Evolutionary conservation across 2,888 invertebrate species (phyloP).

Genomic region (Spicauda simplicius): DNA sequence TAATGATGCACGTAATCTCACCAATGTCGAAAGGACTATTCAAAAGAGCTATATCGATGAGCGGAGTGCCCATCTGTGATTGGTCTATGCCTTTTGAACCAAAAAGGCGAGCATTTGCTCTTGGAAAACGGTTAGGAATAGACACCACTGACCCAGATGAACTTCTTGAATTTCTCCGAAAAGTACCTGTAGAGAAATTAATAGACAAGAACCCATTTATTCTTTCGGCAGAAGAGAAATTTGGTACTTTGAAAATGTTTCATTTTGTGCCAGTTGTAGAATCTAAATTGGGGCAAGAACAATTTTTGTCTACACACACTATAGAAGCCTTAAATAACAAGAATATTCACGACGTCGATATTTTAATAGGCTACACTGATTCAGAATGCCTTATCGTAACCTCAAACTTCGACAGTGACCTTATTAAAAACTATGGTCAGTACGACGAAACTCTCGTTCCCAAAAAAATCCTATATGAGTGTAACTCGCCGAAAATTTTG

Average conservation of each 20-base stretch:
- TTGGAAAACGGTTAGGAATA: conserved; percentile 54
- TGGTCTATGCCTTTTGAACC: conserved; percentile 81
- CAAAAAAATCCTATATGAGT: conserved; percentile 48
- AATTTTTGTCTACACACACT: conserved; percentile 53
- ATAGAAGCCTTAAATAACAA: conserved; percentile 46
- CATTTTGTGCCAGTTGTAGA: conserved; percentile 61
- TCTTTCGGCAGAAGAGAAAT: conserved; percentile 51
- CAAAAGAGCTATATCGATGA: conserved; percentile 85
- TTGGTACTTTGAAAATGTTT: conserved; percentile 51
- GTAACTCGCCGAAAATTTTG: conserved; percentile 44
- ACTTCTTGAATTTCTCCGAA: conserved; percentile 52
- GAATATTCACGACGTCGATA: too few species aligned
- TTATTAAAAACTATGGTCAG: conserved; percentile 44
- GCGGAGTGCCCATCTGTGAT: conserved; percentile 85
- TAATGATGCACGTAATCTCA: conserved; percentile 56
- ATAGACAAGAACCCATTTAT: conserved; percentile 48
- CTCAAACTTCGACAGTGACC: conserved; percentile 38
- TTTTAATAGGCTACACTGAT: too few species aligned
- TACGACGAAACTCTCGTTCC: conserved; percentile 56
- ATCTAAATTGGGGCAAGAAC: conserved; percentile 55
- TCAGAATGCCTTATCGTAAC: conserved; percentile 14
- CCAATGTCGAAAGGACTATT: conserved; percentile 63
- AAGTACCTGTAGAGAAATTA: conserved; percentile 47
- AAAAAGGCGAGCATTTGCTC: conserved; percentile 23
- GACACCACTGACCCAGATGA: conserved; percentile 50